Evolutionary conservation across 2,113 vertebrate species (phyloP), one percentile per base, ranked within the genome.

Genomic region (Spermophilus dauricus): DNA sequence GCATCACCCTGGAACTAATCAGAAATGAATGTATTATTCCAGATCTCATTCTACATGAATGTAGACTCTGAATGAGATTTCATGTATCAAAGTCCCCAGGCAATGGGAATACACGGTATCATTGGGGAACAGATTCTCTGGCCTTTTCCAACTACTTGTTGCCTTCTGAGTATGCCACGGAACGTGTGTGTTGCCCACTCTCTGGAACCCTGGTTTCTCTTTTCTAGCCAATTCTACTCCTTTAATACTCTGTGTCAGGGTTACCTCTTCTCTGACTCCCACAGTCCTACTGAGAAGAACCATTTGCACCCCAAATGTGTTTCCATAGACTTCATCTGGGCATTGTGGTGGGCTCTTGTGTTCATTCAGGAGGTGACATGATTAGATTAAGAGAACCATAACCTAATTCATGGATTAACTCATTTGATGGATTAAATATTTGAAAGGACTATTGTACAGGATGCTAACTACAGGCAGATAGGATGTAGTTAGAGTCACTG

Each of bases 51-150:
- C 30, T 69, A 32, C 12, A 32, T 69, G 12, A 32, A 34, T 34
- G 14, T 16, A 53, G 51, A 53, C 51, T 53, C 51, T 53, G 51
- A 53, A 18, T 30, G 53, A 75, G 17, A 45, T 39, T 22, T 4
- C 30, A 39, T 5, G 1, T 61, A 2, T 30, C 6, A 34, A 76
- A 37, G 77, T 37, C 24, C 42, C 81, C 58, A 30, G 28, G 48
- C 48, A n/a, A 48, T 0, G 22, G 2, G 4, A n/a, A 81, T 9
- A 0, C 51, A 58, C 4, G 2, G 13, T 8, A 56, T 30, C 42
- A 48, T 13, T n/a, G 51, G 26, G n/a, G 75, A 94, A n/a, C 8
- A 24, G 13, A 28, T 2, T 24, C n/a, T 53, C 34, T 26, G 28
- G 42, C 16, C 69, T 81, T 56, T 51, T 34, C 48, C 61, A 67